phyloP scores from a whole-genome alignment of 2,113 vertebrate genomes.

The Boulengeromyrus knoepffleri region DNA sequence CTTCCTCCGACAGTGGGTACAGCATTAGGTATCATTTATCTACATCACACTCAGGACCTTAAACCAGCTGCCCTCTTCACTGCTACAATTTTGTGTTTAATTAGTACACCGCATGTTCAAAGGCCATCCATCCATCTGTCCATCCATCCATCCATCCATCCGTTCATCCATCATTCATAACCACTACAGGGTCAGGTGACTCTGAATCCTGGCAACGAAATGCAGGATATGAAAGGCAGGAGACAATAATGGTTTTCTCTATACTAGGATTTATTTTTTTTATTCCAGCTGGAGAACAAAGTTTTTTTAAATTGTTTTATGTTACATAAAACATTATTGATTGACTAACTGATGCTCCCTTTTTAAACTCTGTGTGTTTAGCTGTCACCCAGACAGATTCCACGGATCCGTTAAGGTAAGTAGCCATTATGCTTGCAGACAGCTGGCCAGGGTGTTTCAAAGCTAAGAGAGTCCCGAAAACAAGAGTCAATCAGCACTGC shows the following conservation, averaged over 20 bases:
- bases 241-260: not conserved
- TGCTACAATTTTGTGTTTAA: not conserved
- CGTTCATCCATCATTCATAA: not conserved
- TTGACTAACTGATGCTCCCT: not conserved
- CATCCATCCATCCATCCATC: not conserved
- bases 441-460: not conserved
- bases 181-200: not conserved
- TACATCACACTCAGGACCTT: not conserved
- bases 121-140: not conserved
- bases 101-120: not conserved
- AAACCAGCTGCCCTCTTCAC: not conserved
- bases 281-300: not conserved
- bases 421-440: not conserved
- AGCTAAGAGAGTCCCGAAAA: not conserved
- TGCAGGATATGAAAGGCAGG: not conserved
- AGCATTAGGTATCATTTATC: not conserved
- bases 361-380: not conserved
- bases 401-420: not conserved
- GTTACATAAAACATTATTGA: not conserved
- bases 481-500: not conserved
- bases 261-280: not conserved
- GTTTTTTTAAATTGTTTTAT: not conserved
- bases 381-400: not conserved
- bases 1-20: not conserved
- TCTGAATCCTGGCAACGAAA: not conserved